Base-by-base conservation (phyloP, 2,888 invertebrate species). In the Apotomis betuletana region DNA sequence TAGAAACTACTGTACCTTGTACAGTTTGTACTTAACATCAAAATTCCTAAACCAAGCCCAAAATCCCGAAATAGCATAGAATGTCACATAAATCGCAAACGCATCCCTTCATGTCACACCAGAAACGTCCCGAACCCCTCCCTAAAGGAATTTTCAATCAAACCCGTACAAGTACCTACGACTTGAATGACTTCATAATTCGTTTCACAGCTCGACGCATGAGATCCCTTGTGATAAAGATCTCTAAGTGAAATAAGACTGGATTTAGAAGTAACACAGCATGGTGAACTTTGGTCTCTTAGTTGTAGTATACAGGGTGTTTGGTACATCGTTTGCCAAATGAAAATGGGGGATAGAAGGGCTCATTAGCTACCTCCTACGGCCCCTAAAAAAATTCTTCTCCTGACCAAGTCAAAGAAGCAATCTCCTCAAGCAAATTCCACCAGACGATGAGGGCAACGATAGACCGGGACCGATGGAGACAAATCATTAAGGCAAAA, bases 71-170 rank as follows among this genome's bases (percentile, higher is more conserved):
- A 86, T 85, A 87, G 80, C 75, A 75, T 55, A 65, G 41, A 70
- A 52, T 74, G 75, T 72, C 74, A 72, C 80, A 84, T 86, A 85
- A 85, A 87, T 87, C 81, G 74, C 81, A 78, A 77, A 85, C 80
- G 76, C 81, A 82, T 81, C 90, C 89, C 87, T 79, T 78, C 78
- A 81, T 84, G 89, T 88, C 89, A 87, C 88, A 87, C 84, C 87
- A 86, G 84, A 85, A 85, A 84, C 79, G 80, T 76, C 74, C 80
- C 77, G 86, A 89, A 87, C 86, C 87, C 85, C 84, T 79, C 79
- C 76, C 82, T 82, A 80, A 81, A 80, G 89, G 90, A 88, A 90
- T 91, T 91, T 91, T 90, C 91, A 91, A 90, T 91, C 89, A 90
- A 82, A 84, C 84, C 79, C 84, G 81, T 86, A 85, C 88, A 86